Evolutionary conservation across 2,797 vertebrate genomes (phyloP), one percentile per base, ranked within the genome.

Genomic region (Diplodus sargus): DNA sequence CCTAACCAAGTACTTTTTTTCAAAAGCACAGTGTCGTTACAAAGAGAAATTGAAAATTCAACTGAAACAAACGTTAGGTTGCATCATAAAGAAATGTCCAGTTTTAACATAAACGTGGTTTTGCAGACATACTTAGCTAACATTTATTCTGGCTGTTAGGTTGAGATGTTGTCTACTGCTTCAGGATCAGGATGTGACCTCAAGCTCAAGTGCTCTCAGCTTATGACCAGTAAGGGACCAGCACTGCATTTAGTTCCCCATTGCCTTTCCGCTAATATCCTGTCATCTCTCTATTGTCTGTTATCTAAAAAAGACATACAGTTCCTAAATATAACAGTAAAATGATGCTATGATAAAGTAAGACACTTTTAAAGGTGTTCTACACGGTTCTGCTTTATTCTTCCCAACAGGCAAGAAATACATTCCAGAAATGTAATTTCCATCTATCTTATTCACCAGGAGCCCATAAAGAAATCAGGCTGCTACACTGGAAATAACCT

Each of bases 401-500:
- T 83, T 83, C 59, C 39, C 16, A 70, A 78, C 25, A 65, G 78
- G 48, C 56, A 74, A 61, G 57, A 79, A 85, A 82, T 53, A 58
- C 28, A 43, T 68, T 69, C 48, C 56, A 64, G 53, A 84, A 78
- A 80, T 79, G 64, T 79, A 70, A 79, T 91, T 89, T 89, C 59
- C 77, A 91, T 88, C 89, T 82, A 88, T 88, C 68, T 81, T 84
- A 81, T 86, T 89, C 77, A 85, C 75, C 56, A 67, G 76, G 79
- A 89, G 86, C 61, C 66, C 74, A 80, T 73, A 85, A 90, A 90
- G 89, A 86, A 76, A 89, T 81, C 69, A 16, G 58, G 62, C 75
- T 87, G 91, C 90, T 91, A 87, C 79, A 87, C 89, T 92, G 86
- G 72, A 87, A 94, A 91, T 90, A 87, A 92, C 84, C 87, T 87